A percentile compares a stretch with the other conserved stretches of the same genome.
Conservation (phyloP, 1,140 invertebrate genomes). For the Drosophila pallidifrons region DNA sequence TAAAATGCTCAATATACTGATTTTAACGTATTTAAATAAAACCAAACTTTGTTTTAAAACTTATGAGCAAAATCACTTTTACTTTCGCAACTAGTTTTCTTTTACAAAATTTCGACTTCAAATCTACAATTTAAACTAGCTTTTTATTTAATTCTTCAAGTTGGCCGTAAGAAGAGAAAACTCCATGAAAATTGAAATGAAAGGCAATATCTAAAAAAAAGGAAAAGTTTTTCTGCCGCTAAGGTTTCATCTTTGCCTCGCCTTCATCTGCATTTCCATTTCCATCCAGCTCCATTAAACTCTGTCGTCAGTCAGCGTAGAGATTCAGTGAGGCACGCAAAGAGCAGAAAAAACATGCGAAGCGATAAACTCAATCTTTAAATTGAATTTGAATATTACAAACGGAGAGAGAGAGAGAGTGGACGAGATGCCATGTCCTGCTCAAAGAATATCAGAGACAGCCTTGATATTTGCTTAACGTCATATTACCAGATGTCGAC, state of each 20-base stretch:
- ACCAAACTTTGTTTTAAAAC: too few species aligned
- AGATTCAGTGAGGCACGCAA: slow-evolving; percentile 50
- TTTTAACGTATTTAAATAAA: too few species aligned
- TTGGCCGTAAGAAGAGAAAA: slow-evolving; percentile 1
- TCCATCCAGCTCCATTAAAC: slow-evolving; percentile 26
- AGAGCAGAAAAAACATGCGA: slow-evolving; percentile 68
- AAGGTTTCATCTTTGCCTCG: slow-evolving; percentile 12
- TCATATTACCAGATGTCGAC: slow-evolving; percentile 76
- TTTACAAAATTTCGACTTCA: neutral
- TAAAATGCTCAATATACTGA: too few species aligned
- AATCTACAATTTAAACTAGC: neutral
- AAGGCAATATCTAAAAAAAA: neutral
- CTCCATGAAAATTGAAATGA: slow-evolving; percentile 45
- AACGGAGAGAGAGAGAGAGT: slow-evolving; percentile 3
- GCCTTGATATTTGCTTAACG: slow-evolving; percentile 74
- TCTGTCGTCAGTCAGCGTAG: slow-evolving; percentile 11
- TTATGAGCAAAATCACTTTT: neutral
- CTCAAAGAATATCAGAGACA: slow-evolving; percentile 19
- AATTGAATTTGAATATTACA: slow-evolving; percentile 83
- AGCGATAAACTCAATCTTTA: slow-evolving; percentile 79
- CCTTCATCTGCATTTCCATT: slow-evolving; percentile 20
- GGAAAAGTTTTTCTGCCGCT: slow-evolving; percentile 32
- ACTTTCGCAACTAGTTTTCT: slow-evolving; percentile 2
- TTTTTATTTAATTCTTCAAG: neutral
- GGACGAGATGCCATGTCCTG: neutral